Conservation (phyloP, 2,113 vertebrate species). For the Xenopus borealis region DNA sequence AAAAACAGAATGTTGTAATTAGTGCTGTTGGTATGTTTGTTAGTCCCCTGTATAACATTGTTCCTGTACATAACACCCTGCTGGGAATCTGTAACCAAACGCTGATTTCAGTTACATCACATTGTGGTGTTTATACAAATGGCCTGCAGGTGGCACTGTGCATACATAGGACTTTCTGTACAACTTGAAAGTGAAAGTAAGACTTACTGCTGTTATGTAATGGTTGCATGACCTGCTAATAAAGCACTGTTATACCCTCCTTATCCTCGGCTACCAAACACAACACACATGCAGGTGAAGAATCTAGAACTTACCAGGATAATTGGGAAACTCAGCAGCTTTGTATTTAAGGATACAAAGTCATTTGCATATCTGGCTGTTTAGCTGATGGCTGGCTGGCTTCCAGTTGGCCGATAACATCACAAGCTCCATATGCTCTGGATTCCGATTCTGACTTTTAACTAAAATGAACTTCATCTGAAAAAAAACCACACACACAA, state of each 20-base stretch:
- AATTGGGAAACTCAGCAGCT: neutral
- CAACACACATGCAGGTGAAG: too few species aligned
- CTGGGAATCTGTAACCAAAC: neutral
- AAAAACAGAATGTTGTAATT: too few species aligned
- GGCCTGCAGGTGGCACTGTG: too few species aligned
- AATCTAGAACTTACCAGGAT: neutral
- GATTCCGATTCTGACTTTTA: slow-evolving; percentile 28
- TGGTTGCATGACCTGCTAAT: too few species aligned
- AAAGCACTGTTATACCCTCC: too few species aligned
- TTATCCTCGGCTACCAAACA: too few species aligned
- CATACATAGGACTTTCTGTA: too few species aligned
- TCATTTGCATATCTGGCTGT: slow-evolving; percentile 39
- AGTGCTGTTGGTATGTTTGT: too few species aligned
- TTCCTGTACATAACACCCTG: neutral
- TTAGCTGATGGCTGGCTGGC: neutral
- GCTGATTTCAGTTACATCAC: slow-evolving; percentile 1
- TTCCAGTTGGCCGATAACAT: slow-evolving; percentile 41
- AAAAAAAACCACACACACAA: slow-evolving; percentile 2
- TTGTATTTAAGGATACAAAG: slow-evolving; percentile 1
- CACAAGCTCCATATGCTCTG: slow-evolving; percentile 31
- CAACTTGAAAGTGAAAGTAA: too few species aligned
- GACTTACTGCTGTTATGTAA: too few species aligned
- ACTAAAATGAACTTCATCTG: slow-evolving; percentile 43
- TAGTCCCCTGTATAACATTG: too few species aligned
- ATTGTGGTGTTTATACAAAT: too few species aligned